Conservation (phyloP, 2,113 vertebrate species). For the Marmota monax region DNA sequence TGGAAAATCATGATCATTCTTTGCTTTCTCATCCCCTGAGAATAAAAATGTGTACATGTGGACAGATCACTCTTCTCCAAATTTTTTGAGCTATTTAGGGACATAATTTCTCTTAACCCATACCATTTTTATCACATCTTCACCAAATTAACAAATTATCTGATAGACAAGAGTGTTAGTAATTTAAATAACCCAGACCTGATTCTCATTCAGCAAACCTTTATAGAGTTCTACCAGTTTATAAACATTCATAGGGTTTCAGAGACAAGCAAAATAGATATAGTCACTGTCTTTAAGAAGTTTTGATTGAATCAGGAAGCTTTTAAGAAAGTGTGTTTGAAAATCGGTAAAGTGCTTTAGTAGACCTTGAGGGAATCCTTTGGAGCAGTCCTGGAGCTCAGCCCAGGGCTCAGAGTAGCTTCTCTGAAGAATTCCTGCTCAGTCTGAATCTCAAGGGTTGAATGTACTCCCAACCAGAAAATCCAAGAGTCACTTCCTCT, state of each 20-base stretch:
- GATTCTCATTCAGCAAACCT: neutral
- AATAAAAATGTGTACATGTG: conserved; percentile 28
- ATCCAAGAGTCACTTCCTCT: neutral
- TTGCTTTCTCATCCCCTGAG: conserved; percentile 24
- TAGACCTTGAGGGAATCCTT: neutral
- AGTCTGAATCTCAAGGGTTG: neutral
- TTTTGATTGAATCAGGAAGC: neutral
- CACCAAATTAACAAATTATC: neutral
- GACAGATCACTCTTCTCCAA: neutral
- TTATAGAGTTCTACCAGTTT: neutral
- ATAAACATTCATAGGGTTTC: neutral
- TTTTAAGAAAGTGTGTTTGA: conserved; percentile 44
- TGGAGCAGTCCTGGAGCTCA: neutral
- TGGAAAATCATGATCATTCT: conserved; percentile 3
- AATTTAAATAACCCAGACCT: conserved; percentile 23
- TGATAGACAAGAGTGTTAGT: neutral
- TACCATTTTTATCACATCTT: neutral
- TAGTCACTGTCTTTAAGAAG: neutral
- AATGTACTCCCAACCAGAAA: neutral
- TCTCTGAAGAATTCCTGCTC: neutral
- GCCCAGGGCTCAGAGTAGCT: neutral
- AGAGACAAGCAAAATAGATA: neutral
- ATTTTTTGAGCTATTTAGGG: conserved; percentile 10
- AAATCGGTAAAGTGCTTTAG: neutral
- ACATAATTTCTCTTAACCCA: conserved; percentile 33